Evolutionary conservation across 2,797 vertebrate species (phyloP), one percentile per base, ranked within the genome.

Genomic region (Oreochromis mossambicus): DNA sequence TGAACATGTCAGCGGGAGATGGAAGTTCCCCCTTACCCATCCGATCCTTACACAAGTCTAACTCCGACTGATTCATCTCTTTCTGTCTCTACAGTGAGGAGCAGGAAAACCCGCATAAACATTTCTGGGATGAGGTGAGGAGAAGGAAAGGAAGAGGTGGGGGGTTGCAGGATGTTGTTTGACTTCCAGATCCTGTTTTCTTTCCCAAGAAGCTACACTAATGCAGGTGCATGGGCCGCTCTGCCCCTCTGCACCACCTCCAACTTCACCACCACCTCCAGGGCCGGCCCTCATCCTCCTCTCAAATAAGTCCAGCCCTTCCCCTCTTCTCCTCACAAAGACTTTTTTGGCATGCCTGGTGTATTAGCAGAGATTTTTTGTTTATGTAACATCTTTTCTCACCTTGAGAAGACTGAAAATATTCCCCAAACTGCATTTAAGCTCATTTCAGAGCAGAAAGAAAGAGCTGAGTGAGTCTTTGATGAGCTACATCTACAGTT

Each of bases 101-200:
- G 87, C 86, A 90, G 90, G 89, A 92, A 91, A 82, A 88, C 3
- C 87, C 79, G 21, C 51, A 86, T 75, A 93, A 94, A 95, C 89
- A 92, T 78, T 89, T 63, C 58, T 61, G 88, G 82, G 87, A 86
- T 36, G 41, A 79, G 43, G 14, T 55, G 61, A 34, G 41, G 58
- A 17, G 14, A 34, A 29, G 12, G 32, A 54, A 12, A 50, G 81
- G 79, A 66, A 36, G 43, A 17, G 21, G 32, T 19, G 32, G 56
- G 29, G 17, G 29, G 14, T 58, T 58, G 83, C 91, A 96, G 95
- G 96, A 96, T 96, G 96, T 95, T 96, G 94, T 96, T 94, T 82
- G 80, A 94, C 87, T 87, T 87, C 82, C 10, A 88, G 88, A 92
- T 96, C 96, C 96, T 96, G 96, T 96, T 96, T 96, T 95, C 91